phyloP scores from a whole-genome alignment of 92 coral and sea anemone genomes.

The Virgularia gustaviana region DNA sequence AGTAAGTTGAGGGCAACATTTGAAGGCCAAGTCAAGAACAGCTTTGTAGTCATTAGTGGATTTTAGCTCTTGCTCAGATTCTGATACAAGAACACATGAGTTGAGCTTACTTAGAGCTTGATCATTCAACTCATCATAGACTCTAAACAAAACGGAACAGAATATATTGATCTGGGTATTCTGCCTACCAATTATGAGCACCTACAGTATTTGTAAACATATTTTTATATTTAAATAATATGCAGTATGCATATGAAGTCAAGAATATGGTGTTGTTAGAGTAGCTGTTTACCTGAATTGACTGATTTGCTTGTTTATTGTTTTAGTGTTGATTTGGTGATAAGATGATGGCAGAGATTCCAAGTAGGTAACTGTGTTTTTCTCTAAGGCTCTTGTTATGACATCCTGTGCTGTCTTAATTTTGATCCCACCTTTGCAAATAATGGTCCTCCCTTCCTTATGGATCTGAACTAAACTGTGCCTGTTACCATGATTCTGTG shows the following conservation, averaged over 20 bases:
- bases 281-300: conserved; percentile 23
- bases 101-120: conserved; percentile 33
- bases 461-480: neutral
- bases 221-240: no score
- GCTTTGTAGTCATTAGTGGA: conserved; percentile 42
- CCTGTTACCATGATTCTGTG: neutral
- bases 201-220: neutral
- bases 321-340: neutral
- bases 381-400: neutral
- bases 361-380: conserved; percentile 15
- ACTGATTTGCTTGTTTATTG: conserved; percentile 16
- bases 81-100: conserved; percentile 46
- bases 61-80: conserved; percentile 50
- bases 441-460: neutral
- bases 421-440: conserved; percentile 29
- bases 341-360: conserved; percentile 7
- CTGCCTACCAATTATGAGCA: no score
- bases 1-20: neutral
- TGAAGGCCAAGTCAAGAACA: conserved; percentile 29
- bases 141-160: conserved; percentile 14
- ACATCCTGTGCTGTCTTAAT: neutral
- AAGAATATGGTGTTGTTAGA: neutral
- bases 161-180: no score
- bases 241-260: no score
- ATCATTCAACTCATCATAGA: conserved; percentile 37